Evolutionary conservation across 2,113 vertebrate genomes (phyloP).

Genomic region (Corynorhinus townsendii): DNA sequence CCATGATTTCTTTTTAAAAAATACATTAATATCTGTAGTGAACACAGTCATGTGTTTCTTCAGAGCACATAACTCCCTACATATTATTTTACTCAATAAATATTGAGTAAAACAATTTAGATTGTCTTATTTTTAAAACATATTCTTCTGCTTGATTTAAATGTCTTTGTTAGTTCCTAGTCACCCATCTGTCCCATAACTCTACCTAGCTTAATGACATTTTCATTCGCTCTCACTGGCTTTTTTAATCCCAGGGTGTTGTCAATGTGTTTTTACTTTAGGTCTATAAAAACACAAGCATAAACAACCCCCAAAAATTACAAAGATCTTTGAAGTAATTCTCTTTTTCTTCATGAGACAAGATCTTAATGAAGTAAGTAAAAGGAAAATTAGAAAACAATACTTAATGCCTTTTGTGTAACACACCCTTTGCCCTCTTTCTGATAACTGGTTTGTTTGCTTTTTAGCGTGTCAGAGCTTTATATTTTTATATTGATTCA

Average conservation of each 20-base stretch:
- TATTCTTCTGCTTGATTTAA: background rate
- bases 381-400: background rate
- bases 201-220: background rate
- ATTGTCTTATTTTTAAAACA: background rate
- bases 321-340: background rate
- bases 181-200: background rate
- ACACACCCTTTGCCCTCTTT: background rate
- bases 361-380: background rate
- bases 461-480: background rate
- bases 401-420: background rate
- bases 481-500: background rate
- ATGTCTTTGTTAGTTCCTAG: background rate
- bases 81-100: constrained; percentile 22
- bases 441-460: background rate
- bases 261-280: background rate
- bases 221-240: background rate
- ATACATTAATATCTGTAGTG: background rate
- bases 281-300: constrained; percentile 9
- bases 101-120: background rate
- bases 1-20: background rate
- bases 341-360: background rate
- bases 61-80: background rate
- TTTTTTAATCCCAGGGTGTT: background rate
- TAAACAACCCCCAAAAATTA: background rate
- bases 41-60: background rate